A percentile compares a stretch with the other conserved stretches of the same genome.
Conservation (phyloP, 2,797 vertebrate species). For the Myotis planiceps region DNA sequence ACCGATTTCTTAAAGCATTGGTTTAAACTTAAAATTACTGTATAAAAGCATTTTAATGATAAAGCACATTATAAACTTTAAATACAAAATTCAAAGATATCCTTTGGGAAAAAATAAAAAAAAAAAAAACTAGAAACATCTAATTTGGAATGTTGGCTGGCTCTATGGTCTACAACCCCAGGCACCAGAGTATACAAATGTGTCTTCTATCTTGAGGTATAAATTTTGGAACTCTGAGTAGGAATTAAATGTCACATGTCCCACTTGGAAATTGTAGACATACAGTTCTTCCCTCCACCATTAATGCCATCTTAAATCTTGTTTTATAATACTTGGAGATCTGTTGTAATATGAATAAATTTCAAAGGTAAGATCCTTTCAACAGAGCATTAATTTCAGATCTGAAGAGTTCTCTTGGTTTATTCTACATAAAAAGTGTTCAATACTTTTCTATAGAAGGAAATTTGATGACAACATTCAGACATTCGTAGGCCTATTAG, state of each 20-base stretch:
- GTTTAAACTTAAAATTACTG: conserved; percentile 2
- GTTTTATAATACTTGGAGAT: background rate
- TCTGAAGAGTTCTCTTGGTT: background rate
- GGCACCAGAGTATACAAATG: background rate
- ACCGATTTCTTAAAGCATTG: background rate
- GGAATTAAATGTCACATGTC: background rate
- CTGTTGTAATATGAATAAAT: background rate
- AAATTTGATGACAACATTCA: background rate
- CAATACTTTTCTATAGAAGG: conserved; percentile 18
- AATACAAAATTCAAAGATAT: background rate
- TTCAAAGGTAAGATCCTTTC: background rate
- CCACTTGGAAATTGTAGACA: background rate
- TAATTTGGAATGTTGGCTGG: background rate
- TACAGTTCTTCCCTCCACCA: background rate
- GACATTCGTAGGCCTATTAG: conserved; percentile 1
- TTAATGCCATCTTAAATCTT: background rate
- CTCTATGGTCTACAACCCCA: background rate
- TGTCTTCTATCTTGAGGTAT: background rate
- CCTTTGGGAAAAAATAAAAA: background rate
- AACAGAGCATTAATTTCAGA: background rate
- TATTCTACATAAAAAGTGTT: background rate
- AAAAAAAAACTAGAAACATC: background rate
- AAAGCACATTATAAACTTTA: background rate
- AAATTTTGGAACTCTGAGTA: background rate
- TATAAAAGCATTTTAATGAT: background rate